These are phyloP conservation scores for Taeniopygia guttata DNA, from an alignment of 2,797 vertebrate genomes.

Conservation along the genomic window DNA sequence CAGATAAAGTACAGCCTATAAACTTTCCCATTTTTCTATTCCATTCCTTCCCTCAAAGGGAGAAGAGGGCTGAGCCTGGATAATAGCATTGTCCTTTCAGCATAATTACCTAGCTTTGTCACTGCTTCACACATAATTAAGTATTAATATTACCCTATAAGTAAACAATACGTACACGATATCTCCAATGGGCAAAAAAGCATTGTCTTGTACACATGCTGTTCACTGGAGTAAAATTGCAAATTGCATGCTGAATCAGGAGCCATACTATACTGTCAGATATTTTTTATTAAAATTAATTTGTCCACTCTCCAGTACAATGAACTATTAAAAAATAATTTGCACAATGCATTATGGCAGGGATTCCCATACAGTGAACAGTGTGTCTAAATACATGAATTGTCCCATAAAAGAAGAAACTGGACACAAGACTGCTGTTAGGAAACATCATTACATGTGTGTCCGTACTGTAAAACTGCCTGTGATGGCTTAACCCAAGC, in stretches of 20 bases:
- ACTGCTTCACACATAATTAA: slow-evolving; percentile 69
- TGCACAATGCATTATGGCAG: not conserved
- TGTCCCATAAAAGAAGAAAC: not conserved
- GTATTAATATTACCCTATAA: slow-evolving; percentile 66
- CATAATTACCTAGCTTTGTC: slow-evolving; percentile 55
- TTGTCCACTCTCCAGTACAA: slow-evolving; percentile 37
- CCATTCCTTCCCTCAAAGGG: slow-evolving; percentile 3
- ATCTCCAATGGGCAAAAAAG: slow-evolving; percentile 14
- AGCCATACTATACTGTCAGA: not conserved
- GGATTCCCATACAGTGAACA: not conserved
- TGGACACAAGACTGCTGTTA: not conserved
- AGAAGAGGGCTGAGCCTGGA: not conserved
- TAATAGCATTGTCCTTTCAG: slow-evolving; percentile 49
- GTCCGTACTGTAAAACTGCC: not conserved
- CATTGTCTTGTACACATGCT: not conserved
- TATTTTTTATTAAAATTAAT: slow-evolving; percentile 34
- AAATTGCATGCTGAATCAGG: not conserved
- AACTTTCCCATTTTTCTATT: not conserved
- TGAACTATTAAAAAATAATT: slow-evolving; percentile 30
- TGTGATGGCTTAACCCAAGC: not conserved
- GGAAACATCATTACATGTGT: not conserved
- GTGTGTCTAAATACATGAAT: not conserved
- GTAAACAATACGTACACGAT: slow-evolving; percentile 53
- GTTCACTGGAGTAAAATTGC: slow-evolving; percentile 3
- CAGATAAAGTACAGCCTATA: not conserved